These are phyloP conservation scores for Blastobasis lacticolella DNA, from an alignment of 2,888 invertebrate genomes.

Conservation along the genomic window DNA sequence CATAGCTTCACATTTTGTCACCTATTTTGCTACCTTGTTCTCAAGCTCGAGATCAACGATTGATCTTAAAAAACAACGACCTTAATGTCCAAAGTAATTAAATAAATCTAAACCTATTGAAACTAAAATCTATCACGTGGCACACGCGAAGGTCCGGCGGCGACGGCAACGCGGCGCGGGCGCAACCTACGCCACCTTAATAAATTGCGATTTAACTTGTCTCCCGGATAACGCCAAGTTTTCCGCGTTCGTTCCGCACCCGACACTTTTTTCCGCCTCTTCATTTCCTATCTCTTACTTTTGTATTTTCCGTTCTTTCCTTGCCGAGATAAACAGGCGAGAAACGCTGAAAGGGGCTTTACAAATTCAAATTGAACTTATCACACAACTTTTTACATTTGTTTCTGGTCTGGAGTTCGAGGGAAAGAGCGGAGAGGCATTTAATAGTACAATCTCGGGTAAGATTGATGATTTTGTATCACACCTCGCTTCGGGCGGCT, in stretches of 20 bases:
- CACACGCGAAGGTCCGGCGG: constrained; percentile 2
- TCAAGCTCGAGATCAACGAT: no score
- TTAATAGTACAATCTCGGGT: constrained; percentile 73
- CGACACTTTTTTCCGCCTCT: constrained; percentile 75
- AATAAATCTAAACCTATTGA: no score
- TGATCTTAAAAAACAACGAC: no score
- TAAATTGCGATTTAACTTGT: constrained; percentile 75
- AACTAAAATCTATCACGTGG: no score
- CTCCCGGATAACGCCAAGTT: constrained; percentile 73
- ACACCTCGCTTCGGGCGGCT: constrained; percentile 73
- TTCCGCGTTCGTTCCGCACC: constrained; percentile 70
- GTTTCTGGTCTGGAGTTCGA: constrained; percentile 72
- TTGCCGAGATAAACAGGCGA: constrained; percentile 72
- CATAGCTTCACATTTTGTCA: no score
- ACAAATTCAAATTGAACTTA: constrained; percentile 76
- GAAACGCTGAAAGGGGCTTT: constrained; percentile 74
- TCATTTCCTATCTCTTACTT: constrained; percentile 75
- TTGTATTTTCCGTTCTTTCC: constrained; percentile 72
- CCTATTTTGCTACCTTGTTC: no score
- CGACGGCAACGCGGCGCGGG: constrained; percentile 31
- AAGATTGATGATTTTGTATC: constrained; percentile 76
- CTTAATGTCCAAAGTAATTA: no score
- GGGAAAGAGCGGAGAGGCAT: constrained; percentile 71
- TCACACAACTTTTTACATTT: constrained; percentile 76
- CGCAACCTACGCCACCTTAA: constrained; percentile 54